These are phyloP conservation scores for Zootoca vivipara DNA, from an alignment of 2,113 vertebrate species.

Conservation along the genomic window DNA sequence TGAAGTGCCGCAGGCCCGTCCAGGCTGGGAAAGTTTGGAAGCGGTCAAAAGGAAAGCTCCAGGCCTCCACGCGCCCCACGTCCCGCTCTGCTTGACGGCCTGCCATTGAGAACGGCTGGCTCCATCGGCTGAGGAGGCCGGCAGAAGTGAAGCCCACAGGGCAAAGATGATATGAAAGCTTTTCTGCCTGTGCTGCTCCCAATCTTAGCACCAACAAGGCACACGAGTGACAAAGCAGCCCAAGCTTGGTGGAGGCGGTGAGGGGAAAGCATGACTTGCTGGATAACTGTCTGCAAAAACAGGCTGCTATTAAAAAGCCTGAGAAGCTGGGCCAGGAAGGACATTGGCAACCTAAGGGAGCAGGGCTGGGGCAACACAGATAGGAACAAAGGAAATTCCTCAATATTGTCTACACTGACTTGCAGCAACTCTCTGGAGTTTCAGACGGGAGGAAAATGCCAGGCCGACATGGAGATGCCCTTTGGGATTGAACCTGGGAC, in stretches of 20 bases:
- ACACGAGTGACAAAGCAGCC: background rate
- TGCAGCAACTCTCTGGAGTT: too few relatives aligned
- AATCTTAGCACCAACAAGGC: background rate
- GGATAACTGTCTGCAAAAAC: too few relatives aligned
- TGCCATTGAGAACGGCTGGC: background rate
- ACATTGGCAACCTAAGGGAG: too few relatives aligned
- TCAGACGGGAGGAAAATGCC: too few relatives aligned
- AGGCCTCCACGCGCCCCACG: background rate
- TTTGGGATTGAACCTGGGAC: background rate
- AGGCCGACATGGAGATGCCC: background rate
- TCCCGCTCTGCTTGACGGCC: background rate
- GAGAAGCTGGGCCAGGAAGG: too few relatives aligned
- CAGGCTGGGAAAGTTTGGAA: constrained; percentile 71
- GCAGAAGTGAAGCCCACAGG: background rate
- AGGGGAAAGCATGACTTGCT: too few relatives aligned
- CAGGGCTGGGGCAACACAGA: too few relatives aligned
- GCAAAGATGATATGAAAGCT: background rate
- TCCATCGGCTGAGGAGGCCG: background rate
- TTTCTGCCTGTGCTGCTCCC: background rate
- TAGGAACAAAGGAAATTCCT: too few relatives aligned
- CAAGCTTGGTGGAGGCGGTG: background rate
- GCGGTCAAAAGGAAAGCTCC: constrained; percentile 37
- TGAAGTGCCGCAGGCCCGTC: constrained; percentile 61
- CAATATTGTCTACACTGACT: too few relatives aligned
- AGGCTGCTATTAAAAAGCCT: too few relatives aligned